A percentile compares a stretch with the other conserved stretches of the same genome.
Conservation (phyloP, 2,888 invertebrate species). For the Pammene aurita region DNA sequence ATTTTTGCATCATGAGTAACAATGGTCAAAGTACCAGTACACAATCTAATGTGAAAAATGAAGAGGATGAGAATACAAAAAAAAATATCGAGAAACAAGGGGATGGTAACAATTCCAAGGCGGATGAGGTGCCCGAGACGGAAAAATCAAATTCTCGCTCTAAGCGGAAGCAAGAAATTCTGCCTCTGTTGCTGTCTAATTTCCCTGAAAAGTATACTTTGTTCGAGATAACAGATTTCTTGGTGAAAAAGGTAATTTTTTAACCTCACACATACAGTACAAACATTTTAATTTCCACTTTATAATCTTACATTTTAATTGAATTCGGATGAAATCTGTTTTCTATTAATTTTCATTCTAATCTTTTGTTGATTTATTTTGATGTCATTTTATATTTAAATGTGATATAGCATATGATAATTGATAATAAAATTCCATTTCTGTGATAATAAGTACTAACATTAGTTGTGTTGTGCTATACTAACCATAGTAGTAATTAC, state of each 20-base stretch:
- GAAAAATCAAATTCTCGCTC: background rate
- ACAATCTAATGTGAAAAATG: background rate
- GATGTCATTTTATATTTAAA: too few species aligned
- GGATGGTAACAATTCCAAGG: background rate
- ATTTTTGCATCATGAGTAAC: conserved; percentile 6
- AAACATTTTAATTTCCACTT: too few species aligned
- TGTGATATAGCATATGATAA: too few species aligned
- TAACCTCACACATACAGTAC: background rate
- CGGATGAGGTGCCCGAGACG: conserved; percentile 7
- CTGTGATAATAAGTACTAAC: too few species aligned
- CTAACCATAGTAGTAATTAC: too few species aligned
- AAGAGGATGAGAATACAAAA: background rate
- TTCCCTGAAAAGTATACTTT: conserved; percentile 50
- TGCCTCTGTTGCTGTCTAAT: conserved; percentile 48
- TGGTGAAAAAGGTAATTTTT: conserved; percentile 50
- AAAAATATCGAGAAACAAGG: background rate
- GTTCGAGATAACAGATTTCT: conserved; percentile 52
- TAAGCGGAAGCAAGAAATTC: conserved; percentile 33
- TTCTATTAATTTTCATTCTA: too few species aligned
- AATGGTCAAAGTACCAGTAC: background rate
- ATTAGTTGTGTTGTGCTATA: too few species aligned
- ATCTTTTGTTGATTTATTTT: too few species aligned
- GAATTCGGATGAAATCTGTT: too few species aligned
- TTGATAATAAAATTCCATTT: too few species aligned
- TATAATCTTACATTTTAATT: too few species aligned